These are phyloP conservation scores for Epirrita christyi DNA, from an alignment of 2,888 invertebrate species.

Conservation along the genomic window DNA sequence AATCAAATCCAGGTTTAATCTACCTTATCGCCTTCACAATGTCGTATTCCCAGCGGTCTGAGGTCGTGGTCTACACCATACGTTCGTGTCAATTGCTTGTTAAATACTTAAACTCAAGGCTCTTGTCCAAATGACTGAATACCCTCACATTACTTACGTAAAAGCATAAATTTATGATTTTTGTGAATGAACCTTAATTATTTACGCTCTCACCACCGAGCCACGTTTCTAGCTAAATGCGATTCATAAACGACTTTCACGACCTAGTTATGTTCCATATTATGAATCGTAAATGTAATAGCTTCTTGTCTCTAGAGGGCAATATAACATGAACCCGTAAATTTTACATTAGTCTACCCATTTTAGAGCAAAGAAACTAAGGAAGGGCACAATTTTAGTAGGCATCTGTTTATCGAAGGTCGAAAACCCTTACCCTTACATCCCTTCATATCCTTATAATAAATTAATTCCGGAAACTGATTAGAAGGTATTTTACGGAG, in stretches of 20 bases:
- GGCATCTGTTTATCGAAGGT: conserved; percentile 12
- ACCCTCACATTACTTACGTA: too few relatives aligned
- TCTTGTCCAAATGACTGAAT: too few relatives aligned
- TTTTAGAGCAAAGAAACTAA: conserved; percentile 3
- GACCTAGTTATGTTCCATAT: conserved; percentile 18
- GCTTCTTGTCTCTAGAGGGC: conserved; percentile 15
- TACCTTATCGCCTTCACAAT: too few relatives aligned
- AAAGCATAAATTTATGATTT: too few relatives aligned
- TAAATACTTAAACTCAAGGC: too few relatives aligned
- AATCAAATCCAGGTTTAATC: not conserved
- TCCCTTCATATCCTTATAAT: too few relatives aligned
- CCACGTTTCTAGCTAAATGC: not conserved
- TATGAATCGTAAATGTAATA: conserved; percentile 28
- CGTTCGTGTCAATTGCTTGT: too few relatives aligned
- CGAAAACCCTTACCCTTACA: conserved; percentile 14
- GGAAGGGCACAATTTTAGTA: conserved; percentile 6
- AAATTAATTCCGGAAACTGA: conserved; percentile 18
- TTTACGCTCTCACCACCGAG: too few relatives aligned
- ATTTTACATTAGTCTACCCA: conserved; percentile 16
- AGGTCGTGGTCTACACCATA: too few relatives aligned
- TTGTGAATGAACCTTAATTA: too few relatives aligned
- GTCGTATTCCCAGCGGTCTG: too few relatives aligned
- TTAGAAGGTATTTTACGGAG: conserved; percentile 14
- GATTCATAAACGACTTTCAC: conserved; percentile 15
- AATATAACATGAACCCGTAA: conserved; percentile 15